A percentile compares a stretch with the other conserved stretches of the same genome.
Evolutionary conservation across 2,888 invertebrate species (phyloP).

Genomic region (Petrolisthes manimaculis): DNA sequence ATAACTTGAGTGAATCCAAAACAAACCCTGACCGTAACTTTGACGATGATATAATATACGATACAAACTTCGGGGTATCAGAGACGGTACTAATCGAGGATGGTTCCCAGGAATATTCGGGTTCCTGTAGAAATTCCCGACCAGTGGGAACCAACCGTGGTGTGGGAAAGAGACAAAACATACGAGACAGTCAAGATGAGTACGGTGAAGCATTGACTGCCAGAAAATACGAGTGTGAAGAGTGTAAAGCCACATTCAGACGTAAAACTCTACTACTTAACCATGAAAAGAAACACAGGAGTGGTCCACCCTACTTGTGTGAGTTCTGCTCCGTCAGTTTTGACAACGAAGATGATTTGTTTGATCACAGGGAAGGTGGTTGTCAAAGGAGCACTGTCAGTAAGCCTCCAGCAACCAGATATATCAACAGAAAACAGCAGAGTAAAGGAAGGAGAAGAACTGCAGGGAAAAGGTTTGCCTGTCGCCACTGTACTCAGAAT

Average conservation of each 20-base stretch:
- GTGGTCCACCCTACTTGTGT: constrained; percentile 23
- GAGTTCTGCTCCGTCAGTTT: background rate
- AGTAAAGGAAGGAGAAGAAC: background rate
- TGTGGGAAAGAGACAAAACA: background rate
- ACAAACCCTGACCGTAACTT: background rate
- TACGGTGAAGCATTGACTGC: background rate
- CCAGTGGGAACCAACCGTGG: background rate
- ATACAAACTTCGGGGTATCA: background rate
- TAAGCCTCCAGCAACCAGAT: background rate
- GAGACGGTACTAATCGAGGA: background rate
- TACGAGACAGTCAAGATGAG: too few relatives aligned
- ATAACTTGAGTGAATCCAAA: background rate
- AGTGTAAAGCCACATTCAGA: constrained; percentile 18
- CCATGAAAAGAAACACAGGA: constrained; percentile 21
- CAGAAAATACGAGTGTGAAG: background rate
- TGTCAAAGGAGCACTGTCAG: background rate
- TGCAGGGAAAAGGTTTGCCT: background rate
- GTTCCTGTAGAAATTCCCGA: background rate
- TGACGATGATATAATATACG: background rate
- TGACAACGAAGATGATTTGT: constrained; percentile 23
- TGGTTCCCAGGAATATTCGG: background rate
- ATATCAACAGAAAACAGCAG: background rate
- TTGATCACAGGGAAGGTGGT: constrained; percentile 27
- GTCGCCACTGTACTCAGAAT: constrained; percentile 10
- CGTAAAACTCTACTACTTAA: background rate